Evolutionary conservation across 2,888 invertebrate species (phyloP).

Genomic region (Lasioglossum marginatum): DNA sequence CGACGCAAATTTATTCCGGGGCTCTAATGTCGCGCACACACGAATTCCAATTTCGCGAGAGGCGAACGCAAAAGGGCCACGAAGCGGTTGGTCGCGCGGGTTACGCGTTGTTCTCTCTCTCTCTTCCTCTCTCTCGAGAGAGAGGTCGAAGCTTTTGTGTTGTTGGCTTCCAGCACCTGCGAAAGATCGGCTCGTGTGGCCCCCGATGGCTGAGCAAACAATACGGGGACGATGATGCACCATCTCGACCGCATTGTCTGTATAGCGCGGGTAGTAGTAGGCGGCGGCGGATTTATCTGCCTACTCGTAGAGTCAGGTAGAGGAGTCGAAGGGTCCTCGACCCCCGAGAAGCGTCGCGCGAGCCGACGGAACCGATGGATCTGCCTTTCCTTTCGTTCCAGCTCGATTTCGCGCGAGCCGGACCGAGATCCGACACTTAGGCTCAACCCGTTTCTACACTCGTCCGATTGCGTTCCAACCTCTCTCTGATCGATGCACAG

Average conservation of each 20-base stretch:
- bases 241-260: constrained; percentile 77
- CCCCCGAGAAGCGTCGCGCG: constrained; percentile 68
- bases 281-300: constrained; percentile 80
- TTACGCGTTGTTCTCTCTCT: constrained; percentile 24
- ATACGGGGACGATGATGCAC: constrained; percentile 79
- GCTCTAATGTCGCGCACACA: constrained; percentile 23
- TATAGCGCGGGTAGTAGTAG: constrained; percentile 75
- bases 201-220: constrained; percentile 75
- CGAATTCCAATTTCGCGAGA: constrained; percentile 42
- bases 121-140: too few relatives aligned
- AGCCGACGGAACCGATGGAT: constrained; percentile 63
- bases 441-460: constrained; percentile 25
- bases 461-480: background rate
- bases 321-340: constrained; percentile 74
- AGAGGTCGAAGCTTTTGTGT: constrained; percentile 35
- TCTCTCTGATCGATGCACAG: background rate
- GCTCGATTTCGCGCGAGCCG: constrained; percentile 52
- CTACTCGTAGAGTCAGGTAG: constrained; percentile 77
- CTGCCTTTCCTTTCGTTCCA: constrained; percentile 55
- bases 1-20: constrained; percentile 48
- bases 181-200: constrained; percentile 71
- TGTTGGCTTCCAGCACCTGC: constrained; percentile 72
- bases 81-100: constrained; percentile 12
- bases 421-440: constrained; percentile 19
- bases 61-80: background rate